A percentile compares a stretch with the other conserved stretches of the same genome.
Evolutionary conservation across 2,888 invertebrate genomes (phyloP).

Genomic region (Schizaphis graminum): DNA sequence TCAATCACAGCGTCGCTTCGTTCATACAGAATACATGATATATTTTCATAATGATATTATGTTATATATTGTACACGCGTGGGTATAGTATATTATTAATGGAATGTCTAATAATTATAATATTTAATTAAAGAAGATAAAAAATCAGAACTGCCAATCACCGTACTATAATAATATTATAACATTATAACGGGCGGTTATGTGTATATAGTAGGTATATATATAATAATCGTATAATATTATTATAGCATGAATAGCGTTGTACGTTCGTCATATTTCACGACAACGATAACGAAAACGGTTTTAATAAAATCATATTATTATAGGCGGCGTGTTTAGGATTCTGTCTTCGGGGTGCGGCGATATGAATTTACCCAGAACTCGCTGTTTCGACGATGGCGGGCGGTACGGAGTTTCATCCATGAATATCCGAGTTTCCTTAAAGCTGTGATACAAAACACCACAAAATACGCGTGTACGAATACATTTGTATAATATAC

Average conservation of each 20-base stretch:
- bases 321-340: too few species aligned
- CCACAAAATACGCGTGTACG: neutral
- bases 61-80: neutral
- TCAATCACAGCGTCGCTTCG: neutral
- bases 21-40: neutral
- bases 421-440: neutral
- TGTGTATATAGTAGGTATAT: neutral
- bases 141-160: neutral
- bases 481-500: neutral
- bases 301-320: slow-evolving; percentile 34
- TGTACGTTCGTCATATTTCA: neutral
- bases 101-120: neutral
- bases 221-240: too few species aligned
- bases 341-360: too few species aligned
- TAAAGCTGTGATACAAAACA: neutral
- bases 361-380: neutral
- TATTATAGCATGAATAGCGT: neutral
- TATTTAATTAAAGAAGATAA: neutral
- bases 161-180: neutral
- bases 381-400: neutral
- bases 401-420: too few species aligned
- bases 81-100: neutral
- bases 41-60: slow-evolving; percentile 1
- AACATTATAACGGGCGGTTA: neutral
- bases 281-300: neutral